Base-by-base conservation (phyloP, 1,140 invertebrate genomes). In the Rhyzopertha dominica region DNA sequence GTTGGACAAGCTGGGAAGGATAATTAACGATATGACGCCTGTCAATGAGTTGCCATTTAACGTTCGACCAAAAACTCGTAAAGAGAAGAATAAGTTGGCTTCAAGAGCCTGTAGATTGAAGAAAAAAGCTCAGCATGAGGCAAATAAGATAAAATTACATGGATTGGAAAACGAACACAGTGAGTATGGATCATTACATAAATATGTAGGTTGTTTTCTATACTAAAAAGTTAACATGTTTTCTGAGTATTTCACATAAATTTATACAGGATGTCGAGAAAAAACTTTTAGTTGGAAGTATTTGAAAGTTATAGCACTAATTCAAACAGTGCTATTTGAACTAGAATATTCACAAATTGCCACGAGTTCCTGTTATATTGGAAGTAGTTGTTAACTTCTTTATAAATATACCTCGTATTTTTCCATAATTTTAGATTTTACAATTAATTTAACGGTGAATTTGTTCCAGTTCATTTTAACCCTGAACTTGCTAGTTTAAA, bases 1-100 rank as follows among this genome's bases (percentile, higher is more conserved):
- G 72, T 73, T 98, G 53, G 87, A 94, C 57, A 91, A 92, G 68
- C 75, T 97, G n/a, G 65, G 87, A 39, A 80, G 83, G 59, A 81
- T 89, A 28, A 97, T 97, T 48, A 95, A 93, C 62, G 90, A 94
- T 56, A 93, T 97, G 87, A 91, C 91, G 22, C 91, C 93, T 10
- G 88, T 94, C 3, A 90, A 86, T 56, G 93, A 97, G 65, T 71
- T 96, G 55, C 92, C 94, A 14, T 88, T 90, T 57, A 88, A 85
- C 59, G 81, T 84, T 1, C 74, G 92, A 50, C 87, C 89, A 2
- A 94, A 92, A 67, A 92, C 91, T 5, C 79, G 93, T 16, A 96
- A 96, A 68, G 94, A 98, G 68, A 98, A 98, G 63, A 98, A 98
- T 66, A 98, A 98, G 73, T 72, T 97, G 17, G 94, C 95, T 4